Percentiles rank a stretch among this genome's conserved stretches.
These are phyloP conservation scores for Luscinia luscinia DNA, from an alignment of 2,797 vertebrate species.

Conservation along the genomic window DNA sequence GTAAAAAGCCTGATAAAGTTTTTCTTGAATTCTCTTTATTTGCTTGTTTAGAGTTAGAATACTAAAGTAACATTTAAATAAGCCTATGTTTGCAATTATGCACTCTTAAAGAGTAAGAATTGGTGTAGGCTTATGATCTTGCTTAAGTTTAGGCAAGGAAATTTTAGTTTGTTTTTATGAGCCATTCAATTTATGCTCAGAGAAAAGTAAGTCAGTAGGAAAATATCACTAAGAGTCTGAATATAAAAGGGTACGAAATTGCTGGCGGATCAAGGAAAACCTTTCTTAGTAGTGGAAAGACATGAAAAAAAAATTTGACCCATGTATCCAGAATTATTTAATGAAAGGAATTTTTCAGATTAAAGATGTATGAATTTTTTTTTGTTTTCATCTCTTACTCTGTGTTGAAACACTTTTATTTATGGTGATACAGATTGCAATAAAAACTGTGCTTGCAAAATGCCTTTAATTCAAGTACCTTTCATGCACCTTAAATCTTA, in stretches of 20 bases:
- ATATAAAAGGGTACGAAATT: neutral
- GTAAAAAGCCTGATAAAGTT: neutral
- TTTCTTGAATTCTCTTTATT: neutral
- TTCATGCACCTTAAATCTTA: neutral
- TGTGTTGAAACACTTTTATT: neutral
- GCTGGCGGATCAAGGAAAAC: constrained; percentile 1
- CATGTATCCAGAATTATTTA: neutral
- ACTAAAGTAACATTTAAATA: neutral
- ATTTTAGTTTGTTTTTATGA: neutral
- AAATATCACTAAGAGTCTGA: neutral
- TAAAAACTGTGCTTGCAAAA: neutral
- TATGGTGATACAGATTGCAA: neutral
- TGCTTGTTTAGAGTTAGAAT: neutral
- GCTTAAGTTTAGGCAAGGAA: neutral
- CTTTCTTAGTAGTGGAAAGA: neutral
- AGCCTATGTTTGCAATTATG: neutral
- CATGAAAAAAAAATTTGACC: neutral
- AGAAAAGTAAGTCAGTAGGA: constrained; percentile 47
- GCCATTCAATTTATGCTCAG: neutral
- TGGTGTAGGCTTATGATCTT: neutral
- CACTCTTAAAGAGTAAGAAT: neutral
- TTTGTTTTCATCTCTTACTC: neutral
- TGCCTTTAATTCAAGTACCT: neutral
- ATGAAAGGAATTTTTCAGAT: neutral
- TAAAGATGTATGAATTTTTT: neutral